phyloP scores from a whole-genome alignment of 2,113 vertebrate species.

The Silurus glanis region DNA sequence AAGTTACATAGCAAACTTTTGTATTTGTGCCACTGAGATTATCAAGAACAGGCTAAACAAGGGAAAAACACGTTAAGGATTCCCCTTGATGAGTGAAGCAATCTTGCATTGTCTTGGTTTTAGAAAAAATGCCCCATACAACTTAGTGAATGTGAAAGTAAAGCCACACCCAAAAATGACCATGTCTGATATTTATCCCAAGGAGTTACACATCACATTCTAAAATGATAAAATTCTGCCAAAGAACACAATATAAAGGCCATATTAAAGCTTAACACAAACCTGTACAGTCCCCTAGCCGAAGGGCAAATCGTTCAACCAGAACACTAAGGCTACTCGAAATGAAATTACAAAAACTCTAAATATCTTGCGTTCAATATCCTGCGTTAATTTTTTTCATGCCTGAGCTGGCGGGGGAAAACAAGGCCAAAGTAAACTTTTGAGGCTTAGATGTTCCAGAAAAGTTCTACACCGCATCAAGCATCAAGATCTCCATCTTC shows the following conservation, averaged over 20 bases:
- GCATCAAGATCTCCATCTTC: constrained; percentile 54
- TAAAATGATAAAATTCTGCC: constrained; percentile 13
- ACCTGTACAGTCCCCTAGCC: constrained; percentile 14
- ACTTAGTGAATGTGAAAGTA: constrained; percentile 4
- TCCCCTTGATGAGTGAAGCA: background rate
- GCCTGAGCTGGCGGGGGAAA: constrained; percentile 33
- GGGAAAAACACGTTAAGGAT: background rate
- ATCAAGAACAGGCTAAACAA: background rate
- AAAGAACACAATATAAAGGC: constrained; percentile 3
- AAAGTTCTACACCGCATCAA: constrained; percentile 53
- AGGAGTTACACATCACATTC: constrained; percentile 8
- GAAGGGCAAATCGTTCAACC: constrained; percentile 43
- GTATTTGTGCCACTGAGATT: background rate
- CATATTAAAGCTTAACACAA: background rate
- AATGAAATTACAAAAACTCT: constrained; percentile 51
- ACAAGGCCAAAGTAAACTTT: constrained; percentile 60
- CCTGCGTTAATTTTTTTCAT: constrained; percentile 37
- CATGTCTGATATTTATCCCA: background rate
- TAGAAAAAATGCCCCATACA: background rate
- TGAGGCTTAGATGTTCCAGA: constrained; percentile 43
- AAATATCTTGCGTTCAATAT: constrained; percentile 56
- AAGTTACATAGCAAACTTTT: background rate
- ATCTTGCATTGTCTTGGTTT: background rate
- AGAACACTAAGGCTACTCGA: constrained; percentile 34
- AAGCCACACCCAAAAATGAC: background rate